Percentiles rank a stretch among this genome's conserved stretches.
phyloP scores from a whole-genome alignment of 1,140 invertebrate genomes.

The Drosophila fuyamai region DNA sequence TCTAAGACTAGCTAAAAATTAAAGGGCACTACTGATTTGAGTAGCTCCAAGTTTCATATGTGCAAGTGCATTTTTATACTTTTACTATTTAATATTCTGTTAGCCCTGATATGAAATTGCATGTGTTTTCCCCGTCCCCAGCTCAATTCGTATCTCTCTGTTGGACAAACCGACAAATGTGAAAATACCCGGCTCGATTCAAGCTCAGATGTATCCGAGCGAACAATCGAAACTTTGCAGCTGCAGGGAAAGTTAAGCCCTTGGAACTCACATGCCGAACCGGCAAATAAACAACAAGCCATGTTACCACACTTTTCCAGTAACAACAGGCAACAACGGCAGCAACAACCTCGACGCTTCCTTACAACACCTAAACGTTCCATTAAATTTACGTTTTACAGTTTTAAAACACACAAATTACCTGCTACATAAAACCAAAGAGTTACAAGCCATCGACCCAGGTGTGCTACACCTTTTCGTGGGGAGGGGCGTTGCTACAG shows the following conservation, averaged over 20 bases:
- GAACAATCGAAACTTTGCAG: conserved; percentile 39
- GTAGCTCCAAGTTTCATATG: too few species aligned
- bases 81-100: too few species aligned
- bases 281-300: conserved; percentile 41
- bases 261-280: conserved; percentile 15
- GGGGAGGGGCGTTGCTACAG: not conserved
- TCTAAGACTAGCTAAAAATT: too few species aligned
- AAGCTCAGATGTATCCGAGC: not conserved
- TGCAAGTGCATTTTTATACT: too few species aligned
- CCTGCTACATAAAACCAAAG: conserved; percentile 70
- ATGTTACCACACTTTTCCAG: conserved; percentile 14
- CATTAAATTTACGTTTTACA: conserved; percentile 81
- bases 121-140: too few species aligned
- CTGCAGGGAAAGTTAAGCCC: conserved; percentile 17
- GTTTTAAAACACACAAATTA: conserved; percentile 78
- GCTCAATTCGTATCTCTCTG: too few species aligned
- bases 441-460: conserved; percentile 55
- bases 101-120: too few species aligned
- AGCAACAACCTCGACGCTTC: conserved; percentile 21
- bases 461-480: conserved; percentile 18
- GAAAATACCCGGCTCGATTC: conserved; percentile 1
- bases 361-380: conserved; percentile 78
- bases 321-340: conserved; percentile 23
- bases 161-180: conserved; percentile 18
- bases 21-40: too few species aligned